Evolutionary conservation across 2,113 vertebrate species (phyloP), one percentile per base, ranked within the genome.

Genomic region (Phalacrocorax pelagicus): DNA sequence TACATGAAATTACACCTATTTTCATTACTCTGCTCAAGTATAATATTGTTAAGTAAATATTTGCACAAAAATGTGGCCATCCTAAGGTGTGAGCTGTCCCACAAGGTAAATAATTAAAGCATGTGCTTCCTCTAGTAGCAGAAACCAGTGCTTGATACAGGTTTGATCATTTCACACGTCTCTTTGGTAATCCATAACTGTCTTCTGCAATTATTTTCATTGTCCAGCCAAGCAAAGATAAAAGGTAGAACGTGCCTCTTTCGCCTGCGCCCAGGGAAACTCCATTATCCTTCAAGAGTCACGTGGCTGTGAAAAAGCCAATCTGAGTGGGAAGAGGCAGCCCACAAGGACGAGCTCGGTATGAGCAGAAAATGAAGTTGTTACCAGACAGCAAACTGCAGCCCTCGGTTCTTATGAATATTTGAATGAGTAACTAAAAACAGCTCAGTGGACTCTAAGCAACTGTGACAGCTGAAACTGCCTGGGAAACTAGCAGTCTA

Each of bases 361-460:
- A 92, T 74, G 97, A 98, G 97, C 97, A 73, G 94, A 98, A 98
- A 98, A 98, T 98, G 97, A 98, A 98, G 98, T 98, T 98, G 98
- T 98, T 98, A 98, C 97, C 97, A 98, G 96, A 98, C 94, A 98
- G 98, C 96, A 96, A 98, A 98, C 98, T 97, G 96, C 97, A 97
- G 95, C 92, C 94, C 96, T 98, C 52, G 15, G 90, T 98, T 96
- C 98, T 98, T 96, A 99, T 99, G 98, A 99, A 99, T 99, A 99
- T 99, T 99, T 99, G 98, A 99, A 98, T 98, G 96, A 95, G 96
- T 96, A 98, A 98, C 99, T 99, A 98, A 99, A 99, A 99, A 98
- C 98, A 98, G 98, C 98, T 96, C 98, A 16, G 96, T 98, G 98
- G 98, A 98, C 98, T 98, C 98, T 98, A 98, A 98, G 97, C 97